Conservation (phyloP, 2,797 vertebrate species). For the Falco novaeseelandiae region DNA sequence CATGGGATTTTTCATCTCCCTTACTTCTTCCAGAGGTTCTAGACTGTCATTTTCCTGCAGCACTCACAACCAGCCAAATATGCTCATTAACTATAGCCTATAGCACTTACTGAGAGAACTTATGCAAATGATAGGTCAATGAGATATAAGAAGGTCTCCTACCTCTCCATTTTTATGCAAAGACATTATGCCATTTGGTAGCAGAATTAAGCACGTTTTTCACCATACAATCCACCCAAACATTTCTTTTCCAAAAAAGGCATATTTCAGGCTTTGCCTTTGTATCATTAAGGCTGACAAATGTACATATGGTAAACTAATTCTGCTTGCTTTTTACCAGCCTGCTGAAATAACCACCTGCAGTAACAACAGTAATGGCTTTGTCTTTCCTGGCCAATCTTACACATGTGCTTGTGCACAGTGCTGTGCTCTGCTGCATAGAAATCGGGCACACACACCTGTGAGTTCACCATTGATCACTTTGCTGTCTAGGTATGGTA, state of each 20-base stretch:
- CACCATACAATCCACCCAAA: neutral
- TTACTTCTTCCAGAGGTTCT: neutral
- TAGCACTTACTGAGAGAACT: neutral
- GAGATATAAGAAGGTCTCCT: neutral
- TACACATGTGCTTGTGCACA: neutral
- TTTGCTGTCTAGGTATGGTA: neutral
- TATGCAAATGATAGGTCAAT: neutral
- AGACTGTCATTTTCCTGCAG: neutral
- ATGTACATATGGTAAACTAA: neutral
- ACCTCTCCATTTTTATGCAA: neutral
- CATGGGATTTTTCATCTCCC: neutral
- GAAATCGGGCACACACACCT: neutral
- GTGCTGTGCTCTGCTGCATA: neutral
- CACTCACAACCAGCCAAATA: neutral
- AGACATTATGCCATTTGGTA: neutral
- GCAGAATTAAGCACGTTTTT: neutral
- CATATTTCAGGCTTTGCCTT: neutral
- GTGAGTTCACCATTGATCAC: neutral
- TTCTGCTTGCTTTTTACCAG: neutral
- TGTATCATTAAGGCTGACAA: neutral
- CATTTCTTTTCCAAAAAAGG: neutral
- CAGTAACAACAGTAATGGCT: neutral
- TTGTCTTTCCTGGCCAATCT: neutral
- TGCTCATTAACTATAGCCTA: rapidly evolving
- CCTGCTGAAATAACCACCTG: neutral